These are phyloP conservation scores for Aphelenchoides besseyi DNA, from an alignment of 1,140 invertebrate species.

Conservation along the genomic window DNA sequence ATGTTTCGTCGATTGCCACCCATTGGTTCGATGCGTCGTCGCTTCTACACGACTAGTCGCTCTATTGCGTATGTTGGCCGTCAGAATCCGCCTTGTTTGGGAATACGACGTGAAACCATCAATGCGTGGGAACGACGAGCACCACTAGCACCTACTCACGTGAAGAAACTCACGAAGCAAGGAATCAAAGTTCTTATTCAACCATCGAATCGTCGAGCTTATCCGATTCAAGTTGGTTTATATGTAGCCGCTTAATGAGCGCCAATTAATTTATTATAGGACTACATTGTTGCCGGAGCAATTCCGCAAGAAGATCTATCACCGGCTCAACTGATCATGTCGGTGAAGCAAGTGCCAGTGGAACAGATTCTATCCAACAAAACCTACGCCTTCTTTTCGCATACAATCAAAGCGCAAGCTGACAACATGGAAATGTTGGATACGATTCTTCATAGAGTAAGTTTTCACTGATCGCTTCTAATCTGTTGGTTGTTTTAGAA, in stretches of 20 bases:
- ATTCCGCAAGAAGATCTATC: slow-evolving; percentile 86
- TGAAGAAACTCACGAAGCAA: slow-evolving; percentile 77
- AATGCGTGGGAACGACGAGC: slow-evolving; percentile 86
- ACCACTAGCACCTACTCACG: slow-evolving; percentile 85
- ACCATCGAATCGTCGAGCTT: slow-evolving; percentile 91
- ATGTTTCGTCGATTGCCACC: neutral
- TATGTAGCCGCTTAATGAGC: neutral
- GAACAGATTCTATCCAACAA: slow-evolving; percentile 88
- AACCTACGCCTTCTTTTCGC: slow-evolving; percentile 97
- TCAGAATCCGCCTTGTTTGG: slow-evolving; percentile 38
- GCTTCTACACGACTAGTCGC: neutral
- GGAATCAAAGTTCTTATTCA: slow-evolving; percentile 94
- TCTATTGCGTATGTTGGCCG: slow-evolving; percentile 1
- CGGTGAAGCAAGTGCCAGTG: slow-evolving; percentile 93
- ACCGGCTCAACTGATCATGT: slow-evolving; percentile 83
- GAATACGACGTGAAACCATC: slow-evolving; percentile 59
- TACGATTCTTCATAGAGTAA: slow-evolving; percentile 84
- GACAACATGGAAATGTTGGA: slow-evolving; percentile 95
- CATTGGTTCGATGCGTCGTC: neutral
- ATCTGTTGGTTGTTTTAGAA: slow-evolving; percentile 66
- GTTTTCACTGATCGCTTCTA: slow-evolving; percentile 9
- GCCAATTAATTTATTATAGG: slow-evolving; percentile 66
- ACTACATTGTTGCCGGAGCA: slow-evolving; percentile 82
- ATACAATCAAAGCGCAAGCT: slow-evolving; percentile 98
- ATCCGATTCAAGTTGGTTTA: slow-evolving; percentile 77